phyloP scores from a whole-genome alignment of 2,113 vertebrate genomes.

The Apodemus speciosus region DNA sequence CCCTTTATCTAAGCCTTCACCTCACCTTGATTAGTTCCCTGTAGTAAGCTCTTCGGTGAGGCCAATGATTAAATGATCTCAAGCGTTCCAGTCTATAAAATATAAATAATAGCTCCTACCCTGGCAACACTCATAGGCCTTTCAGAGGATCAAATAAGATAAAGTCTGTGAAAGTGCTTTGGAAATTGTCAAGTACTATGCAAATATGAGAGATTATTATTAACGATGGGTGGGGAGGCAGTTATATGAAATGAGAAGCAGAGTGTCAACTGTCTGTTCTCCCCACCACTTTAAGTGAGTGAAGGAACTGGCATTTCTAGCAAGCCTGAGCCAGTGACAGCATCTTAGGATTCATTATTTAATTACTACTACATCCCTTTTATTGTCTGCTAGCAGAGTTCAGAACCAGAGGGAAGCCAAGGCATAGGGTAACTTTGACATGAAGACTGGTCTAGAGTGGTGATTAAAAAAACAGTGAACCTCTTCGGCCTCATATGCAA shows the following conservation, averaged over 20 bases:
- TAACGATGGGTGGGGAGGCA: constrained; percentile 64
- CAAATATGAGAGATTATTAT: constrained; percentile 73
- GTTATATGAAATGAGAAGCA: constrained; percentile 19
- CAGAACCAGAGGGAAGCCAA: constrained; percentile 40
- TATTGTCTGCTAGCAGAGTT: not conserved
- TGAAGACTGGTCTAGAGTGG: constrained; percentile 17
- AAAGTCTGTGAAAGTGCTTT: constrained; percentile 70
- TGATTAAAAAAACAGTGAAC: not conserved
- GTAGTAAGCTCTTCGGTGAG: constrained; percentile 62
- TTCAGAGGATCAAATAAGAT: constrained; percentile 73
- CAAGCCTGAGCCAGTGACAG: constrained; percentile 7
- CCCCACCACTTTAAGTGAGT: not conserved
- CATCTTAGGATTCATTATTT: constrained; percentile 23
- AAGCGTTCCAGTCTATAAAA: constrained; percentile 64
- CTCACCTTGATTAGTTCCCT: constrained; percentile 55
- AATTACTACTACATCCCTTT: not conserved
- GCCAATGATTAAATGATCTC: constrained; percentile 65
- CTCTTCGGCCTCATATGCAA: constrained; percentile 24
- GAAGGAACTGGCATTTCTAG: constrained; percentile 42
- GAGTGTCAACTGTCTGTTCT: constrained; percentile 48
- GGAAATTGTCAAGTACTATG: constrained; percentile 71
- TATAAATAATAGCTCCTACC: constrained; percentile 70
- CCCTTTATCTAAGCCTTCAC: constrained; percentile 59
- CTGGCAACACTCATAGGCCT: constrained; percentile 55
- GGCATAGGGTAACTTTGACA: constrained; percentile 4